Percentiles rank a stretch among this genome's conserved stretches.
Evolutionary conservation across 2,888 invertebrate species (phyloP).

Genomic region (Scaptomyza reducta): DNA sequence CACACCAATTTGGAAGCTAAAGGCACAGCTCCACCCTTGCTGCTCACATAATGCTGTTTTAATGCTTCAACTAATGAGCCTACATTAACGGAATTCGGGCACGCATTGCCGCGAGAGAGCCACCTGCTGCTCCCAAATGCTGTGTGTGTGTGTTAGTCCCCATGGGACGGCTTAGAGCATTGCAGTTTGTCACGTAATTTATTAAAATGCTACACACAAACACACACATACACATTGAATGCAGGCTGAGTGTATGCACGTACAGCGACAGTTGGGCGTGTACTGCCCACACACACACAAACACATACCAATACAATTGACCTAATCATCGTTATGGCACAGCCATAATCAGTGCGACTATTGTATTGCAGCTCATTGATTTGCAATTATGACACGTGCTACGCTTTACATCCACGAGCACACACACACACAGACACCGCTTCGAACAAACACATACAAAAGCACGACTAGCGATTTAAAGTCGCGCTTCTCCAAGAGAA

Average conservation of each 20-base stretch:
- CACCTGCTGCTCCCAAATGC: slow-evolving; percentile 59
- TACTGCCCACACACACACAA: slow-evolving; percentile 23
- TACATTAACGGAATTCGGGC: slow-evolving; percentile 71
- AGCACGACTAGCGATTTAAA: slow-evolving; percentile 4
- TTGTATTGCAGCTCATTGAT: slow-evolving; percentile 76
- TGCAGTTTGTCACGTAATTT: slow-evolving; percentile 80
- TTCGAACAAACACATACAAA: slow-evolving; percentile 7
- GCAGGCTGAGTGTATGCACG: slow-evolving; percentile 24
- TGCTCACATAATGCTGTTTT: slow-evolving; percentile 71
- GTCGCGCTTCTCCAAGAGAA: background rate
- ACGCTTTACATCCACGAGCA: slow-evolving; percentile 34
- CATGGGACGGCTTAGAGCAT: slow-evolving; percentile 47
- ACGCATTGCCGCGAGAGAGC: slow-evolving; percentile 28
- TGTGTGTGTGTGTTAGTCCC: slow-evolving; percentile 7
- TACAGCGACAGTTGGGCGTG: slow-evolving; percentile 24
- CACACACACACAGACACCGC: slow-evolving; percentile 12
- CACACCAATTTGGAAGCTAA: slow-evolving; percentile 30
- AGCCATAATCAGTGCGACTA: slow-evolving; percentile 72
- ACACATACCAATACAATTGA: slow-evolving; percentile 62
- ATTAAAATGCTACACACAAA: slow-evolving; percentile 75
- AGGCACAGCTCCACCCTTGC: background rate
- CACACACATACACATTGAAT: background rate
- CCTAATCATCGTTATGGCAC: slow-evolving; percentile 75
- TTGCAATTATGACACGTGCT: slow-evolving; percentile 78
- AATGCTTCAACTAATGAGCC: slow-evolving; percentile 78